Base-by-base conservation (phyloP, 2,888 invertebrate species). In the Luperina nickerlii region DNA sequence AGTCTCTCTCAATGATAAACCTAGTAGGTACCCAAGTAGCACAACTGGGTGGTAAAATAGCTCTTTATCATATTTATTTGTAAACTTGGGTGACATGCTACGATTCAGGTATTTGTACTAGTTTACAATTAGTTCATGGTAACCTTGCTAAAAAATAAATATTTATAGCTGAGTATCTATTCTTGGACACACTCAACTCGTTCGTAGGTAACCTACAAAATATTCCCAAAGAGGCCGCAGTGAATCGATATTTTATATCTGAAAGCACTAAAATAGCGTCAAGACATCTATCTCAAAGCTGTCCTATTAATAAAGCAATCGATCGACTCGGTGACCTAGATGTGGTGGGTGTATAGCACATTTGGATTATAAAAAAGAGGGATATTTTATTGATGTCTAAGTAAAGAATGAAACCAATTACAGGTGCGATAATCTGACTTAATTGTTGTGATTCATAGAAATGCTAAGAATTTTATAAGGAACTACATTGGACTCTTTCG, bases 201-300 rank as follows among this genome's bases (percentile, higher is more conserved):
- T 63, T 76, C 62, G 38, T 38, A 38, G 38, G 38, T 69, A 72
- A 62, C 48, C 79, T 69, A 77, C n/a, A 63, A 42, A 75, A 57
- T 76, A 85, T 71, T 74, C 57, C 68, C 67, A 84, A 84, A 78
- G 77, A 66, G 87, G 86, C 72, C 88, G 75, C 68, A 68, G 83
- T 70, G 74, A 74, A 71, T 77, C 74, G 76, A 83, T 74, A 81
- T 77, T 83, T 83, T 77, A 82, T 83, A 80, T 76, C 71, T 84
- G 74, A 77, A 79, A 79, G 57, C 38, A 79, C 79, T 76, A 65
- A 79, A 86, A 82, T 82, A 74, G 71, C 69, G 18, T 69, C 15
- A 67, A 80, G 74, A 81, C 11, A 74, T 71, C 76, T 65, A 74
- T 71, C 76, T 65, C 69, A 67, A 62, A 63, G 70, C 74, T 62